Evolutionary conservation across 2,113 vertebrate species (phyloP).

Genomic region (Corythoichthys intestinalis): DNA sequence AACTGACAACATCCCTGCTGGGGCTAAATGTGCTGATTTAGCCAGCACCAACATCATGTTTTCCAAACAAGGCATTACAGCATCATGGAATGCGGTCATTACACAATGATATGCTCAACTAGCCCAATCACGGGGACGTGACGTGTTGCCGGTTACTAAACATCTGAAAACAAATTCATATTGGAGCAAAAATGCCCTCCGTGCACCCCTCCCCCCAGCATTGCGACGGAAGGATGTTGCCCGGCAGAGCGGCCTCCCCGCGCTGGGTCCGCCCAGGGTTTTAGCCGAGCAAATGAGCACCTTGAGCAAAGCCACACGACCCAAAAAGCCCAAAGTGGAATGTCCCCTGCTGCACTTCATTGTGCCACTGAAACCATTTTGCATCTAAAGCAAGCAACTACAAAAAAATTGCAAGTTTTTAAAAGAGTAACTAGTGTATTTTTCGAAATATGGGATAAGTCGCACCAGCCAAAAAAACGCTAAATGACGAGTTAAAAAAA

Average conservation of each 20-base stretch:
- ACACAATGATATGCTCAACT: slow-evolving; percentile 51
- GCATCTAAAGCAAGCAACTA: slow-evolving; percentile 32
- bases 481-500: too few relatives aligned
- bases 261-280: slow-evolving; percentile 64
- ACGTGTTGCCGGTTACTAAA: slow-evolving; percentile 6
- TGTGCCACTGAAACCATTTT: slow-evolving; percentile 49
- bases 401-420: neutral
- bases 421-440: too few relatives aligned
- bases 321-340: slow-evolving; percentile 67
- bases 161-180: neutral
- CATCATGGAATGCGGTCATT: slow-evolving; percentile 46
- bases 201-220: neutral
- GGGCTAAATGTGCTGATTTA: slow-evolving; percentile 41
- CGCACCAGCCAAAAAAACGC: too few relatives aligned
- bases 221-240: slow-evolving; percentile 39
- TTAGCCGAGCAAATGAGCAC: slow-evolving; percentile 65
- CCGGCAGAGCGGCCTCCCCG: slow-evolving; percentile 33
- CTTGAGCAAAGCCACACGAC: slow-evolving; percentile 73
- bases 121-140: slow-evolving; percentile 48
- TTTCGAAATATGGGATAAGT: too few relatives aligned
- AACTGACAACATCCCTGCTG: slow-evolving; percentile 14
- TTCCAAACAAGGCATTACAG: slow-evolving; percentile 53
- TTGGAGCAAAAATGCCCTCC: slow-evolving; percentile 9
- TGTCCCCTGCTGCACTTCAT: slow-evolving; percentile 58
- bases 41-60: slow-evolving; percentile 37